phyloP scores from a whole-genome alignment of 2,113 vertebrate species.

The Andinoacara biseriatus region DNA sequence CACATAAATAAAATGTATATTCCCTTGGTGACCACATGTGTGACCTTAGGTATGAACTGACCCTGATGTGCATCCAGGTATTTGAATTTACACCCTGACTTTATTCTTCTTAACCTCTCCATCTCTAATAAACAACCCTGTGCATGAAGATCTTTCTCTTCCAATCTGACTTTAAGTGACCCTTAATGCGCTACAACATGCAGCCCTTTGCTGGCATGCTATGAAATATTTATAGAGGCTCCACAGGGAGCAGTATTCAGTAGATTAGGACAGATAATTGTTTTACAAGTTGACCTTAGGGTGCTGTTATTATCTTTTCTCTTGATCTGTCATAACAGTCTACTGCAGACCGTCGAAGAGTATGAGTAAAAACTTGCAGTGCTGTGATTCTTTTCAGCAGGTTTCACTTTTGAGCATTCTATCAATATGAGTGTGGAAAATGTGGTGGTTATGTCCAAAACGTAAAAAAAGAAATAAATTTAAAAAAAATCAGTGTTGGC shows the following conservation, averaged over 20 bases:
- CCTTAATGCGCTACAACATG: conserved; percentile 25
- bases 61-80: background rate
- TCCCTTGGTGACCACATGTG: background rate
- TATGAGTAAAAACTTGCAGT: background rate
- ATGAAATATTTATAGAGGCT: conserved; percentile 59
- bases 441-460: background rate
- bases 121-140: conserved; percentile 23
- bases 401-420: background rate
- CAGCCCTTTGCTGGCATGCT: conserved; percentile 7
- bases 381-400: background rate
- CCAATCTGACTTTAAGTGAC: conserved; percentile 34
- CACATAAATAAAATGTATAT: background rate
- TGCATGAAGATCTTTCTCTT: conserved; percentile 6
- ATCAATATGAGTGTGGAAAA: background rate
- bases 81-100: conserved; percentile 6
- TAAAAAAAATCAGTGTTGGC: background rate
- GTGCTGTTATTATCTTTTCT: conserved; percentile 14
- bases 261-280: conserved; percentile 44
- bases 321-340: background rate
- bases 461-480: background rate
- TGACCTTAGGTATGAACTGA: background rate
- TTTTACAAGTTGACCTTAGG: conserved; percentile 32
- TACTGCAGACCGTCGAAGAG: background rate
- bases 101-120: background rate
- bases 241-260: conserved; percentile 1